Conservation (phyloP, 2,113 vertebrate species). For the Crotalus tigris region DNA sequence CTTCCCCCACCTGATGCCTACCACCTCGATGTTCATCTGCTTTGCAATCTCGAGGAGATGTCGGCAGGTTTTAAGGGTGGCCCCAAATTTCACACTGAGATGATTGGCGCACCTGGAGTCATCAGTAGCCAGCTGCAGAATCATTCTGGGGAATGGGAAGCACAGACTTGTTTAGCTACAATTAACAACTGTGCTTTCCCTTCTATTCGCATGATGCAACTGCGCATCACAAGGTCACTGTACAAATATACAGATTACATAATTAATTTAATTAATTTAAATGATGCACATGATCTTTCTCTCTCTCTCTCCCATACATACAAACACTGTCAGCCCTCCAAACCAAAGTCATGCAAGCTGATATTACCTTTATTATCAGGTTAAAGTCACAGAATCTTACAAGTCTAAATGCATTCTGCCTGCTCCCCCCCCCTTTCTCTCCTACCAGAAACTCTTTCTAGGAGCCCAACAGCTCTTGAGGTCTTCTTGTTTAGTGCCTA, state of each 20-base stretch:
- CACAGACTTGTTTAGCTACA: background rate
- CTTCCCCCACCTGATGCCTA: conserved; percentile 71
- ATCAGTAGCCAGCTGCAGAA: conserved; percentile 65
- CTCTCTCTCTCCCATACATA: background rate
- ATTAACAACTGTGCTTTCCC: background rate
- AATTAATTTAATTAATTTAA: background rate
- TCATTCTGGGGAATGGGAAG: conserved; percentile 58
- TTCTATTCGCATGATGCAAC: background rate
- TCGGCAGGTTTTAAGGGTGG: conserved; percentile 64
- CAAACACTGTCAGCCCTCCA: background rate
- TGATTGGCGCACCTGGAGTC: conserved; percentile 55
- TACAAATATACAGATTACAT: background rate
- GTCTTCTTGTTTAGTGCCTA: background rate
- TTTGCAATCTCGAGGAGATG: conserved; percentile 70
- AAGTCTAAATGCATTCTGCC: background rate
- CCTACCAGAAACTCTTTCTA: background rate
- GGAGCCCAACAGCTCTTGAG: background rate
- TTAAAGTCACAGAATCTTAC: background rate
- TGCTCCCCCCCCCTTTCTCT: background rate
- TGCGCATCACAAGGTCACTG: background rate
- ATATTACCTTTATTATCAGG: background rate
- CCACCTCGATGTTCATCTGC: conserved; percentile 69
- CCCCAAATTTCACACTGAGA: conserved; percentile 65
- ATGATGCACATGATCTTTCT: background rate
- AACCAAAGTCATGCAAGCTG: background rate